Base-by-base conservation (phyloP, 2,113 vertebrate genomes). In the Riparia riparia region DNA sequence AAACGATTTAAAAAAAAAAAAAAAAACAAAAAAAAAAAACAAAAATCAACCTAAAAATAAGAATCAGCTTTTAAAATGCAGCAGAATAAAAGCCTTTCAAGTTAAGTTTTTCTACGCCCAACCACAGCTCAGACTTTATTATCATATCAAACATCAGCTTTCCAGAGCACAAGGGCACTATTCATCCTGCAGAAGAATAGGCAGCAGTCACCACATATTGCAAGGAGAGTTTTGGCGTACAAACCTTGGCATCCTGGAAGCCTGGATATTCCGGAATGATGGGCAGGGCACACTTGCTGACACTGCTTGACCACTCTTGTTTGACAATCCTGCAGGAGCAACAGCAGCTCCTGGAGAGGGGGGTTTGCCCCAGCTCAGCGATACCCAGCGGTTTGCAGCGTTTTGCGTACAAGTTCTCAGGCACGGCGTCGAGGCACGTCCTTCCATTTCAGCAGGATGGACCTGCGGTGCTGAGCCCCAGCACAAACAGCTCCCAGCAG, bases 211-310 rank as follows among this genome's bases (percentile, higher is more conserved):
- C 8, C 49, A 8, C 1, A 6, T 3, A 58, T 9, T 64, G n/a
- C 73, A 90, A 51, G 78, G 47, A 74, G 34, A 78, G 31, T 13
- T 58, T 54, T 66, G 79, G 44, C 58, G 53, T 54, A 96, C 97
- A 71, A 45, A 98, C 97, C 97, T 97, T 96, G 15, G 95, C 22
- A 17, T 98, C 97, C 96, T 97, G 97, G 82, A 97, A 97, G 70
- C 97, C 97, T 50, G 97, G 96, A 21, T 97, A 97, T 28, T 98
- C 97, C 4, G 97, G 97, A 65, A 97, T 97, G 91, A 94, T 96
- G 84, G 97, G 96, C 83, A 98, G 80, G 58, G 72, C 82, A 31
- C 91, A 71, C 44, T 64, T 54, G 76, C 86, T 90, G 29, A 26
- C 17, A 3, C 93, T 94, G 64, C 91, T 95, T 7, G 97, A 60